Conservation (phyloP, 53 echinoderm and acorn worm species). For the Pentamera pediparva region DNA sequence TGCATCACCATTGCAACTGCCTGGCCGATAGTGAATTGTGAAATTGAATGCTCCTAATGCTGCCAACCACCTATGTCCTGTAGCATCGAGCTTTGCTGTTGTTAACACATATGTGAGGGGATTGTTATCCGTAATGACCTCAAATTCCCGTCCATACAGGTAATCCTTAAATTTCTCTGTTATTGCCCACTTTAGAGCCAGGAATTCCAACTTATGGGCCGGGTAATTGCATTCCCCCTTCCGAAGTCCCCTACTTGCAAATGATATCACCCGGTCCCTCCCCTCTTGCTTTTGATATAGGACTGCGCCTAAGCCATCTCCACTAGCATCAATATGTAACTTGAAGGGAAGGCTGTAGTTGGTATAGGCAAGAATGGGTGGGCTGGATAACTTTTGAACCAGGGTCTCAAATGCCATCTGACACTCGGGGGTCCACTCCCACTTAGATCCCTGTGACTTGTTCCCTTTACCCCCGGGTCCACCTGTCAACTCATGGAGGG, state of each 20-base stretch:
- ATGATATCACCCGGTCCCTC: neutral
- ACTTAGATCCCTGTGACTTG: neutral
- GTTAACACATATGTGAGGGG: slow-evolving; percentile 6
- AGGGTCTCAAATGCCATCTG: slow-evolving; percentile 25
- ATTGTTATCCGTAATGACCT: slow-evolving; percentile 9
- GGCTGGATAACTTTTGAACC: slow-evolving; percentile 4
- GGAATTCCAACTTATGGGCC: slow-evolving; percentile 3
- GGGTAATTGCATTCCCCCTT: slow-evolving; percentile 15
- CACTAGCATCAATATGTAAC: slow-evolving; percentile 32
- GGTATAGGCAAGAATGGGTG: slow-evolving; percentile 30
- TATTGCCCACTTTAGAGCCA: slow-evolving; percentile 10
- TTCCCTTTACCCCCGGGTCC: neutral
- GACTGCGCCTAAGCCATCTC: slow-evolving; percentile 20
- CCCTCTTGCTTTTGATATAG: too few relatives aligned
- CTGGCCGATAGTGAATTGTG: slow-evolving; percentile 27
- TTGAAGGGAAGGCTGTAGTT: neutral
- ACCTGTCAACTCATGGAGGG: neutral
- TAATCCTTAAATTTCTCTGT: slow-evolving; percentile 21
- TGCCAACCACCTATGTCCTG: slow-evolving; percentile 47
- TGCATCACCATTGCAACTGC: slow-evolving; percentile 39
- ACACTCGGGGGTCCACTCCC: slow-evolving; percentile 24
- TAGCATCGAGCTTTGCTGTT: slow-evolving; percentile 25
- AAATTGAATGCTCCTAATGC: slow-evolving; percentile 20
- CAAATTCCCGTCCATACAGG: neutral
- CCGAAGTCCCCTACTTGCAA: slow-evolving; percentile 4